phyloP scores from a whole-genome alignment of 2,113 vertebrate species.

The Odocoileus virginianus region DNA sequence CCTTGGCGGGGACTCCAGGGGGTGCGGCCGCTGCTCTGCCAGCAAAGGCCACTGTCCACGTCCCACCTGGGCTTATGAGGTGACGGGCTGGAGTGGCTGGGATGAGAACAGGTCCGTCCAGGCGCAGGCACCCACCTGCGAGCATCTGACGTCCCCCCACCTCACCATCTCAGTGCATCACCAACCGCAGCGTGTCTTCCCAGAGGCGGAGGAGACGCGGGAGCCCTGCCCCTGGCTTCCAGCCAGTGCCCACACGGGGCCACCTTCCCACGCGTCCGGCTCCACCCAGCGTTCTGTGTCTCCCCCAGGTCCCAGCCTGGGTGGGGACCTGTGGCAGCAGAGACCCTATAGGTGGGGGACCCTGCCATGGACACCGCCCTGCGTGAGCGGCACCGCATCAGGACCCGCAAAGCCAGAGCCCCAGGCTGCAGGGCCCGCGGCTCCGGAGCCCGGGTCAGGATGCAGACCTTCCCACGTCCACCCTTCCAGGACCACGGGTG shows the following conservation, averaged over 20 bases:
- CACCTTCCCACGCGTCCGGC: neutral
- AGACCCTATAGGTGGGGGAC: neutral
- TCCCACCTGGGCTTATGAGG: too few species aligned
- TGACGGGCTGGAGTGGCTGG: accelerated
- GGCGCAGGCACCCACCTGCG: accelerated
- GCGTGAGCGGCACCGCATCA: accelerated
- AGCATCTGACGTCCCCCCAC: accelerated
- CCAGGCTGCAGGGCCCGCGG: accelerated
- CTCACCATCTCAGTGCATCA: accelerated
- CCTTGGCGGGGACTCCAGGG: accelerated
- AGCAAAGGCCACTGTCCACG: neutral
- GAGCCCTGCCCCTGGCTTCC: neutral
- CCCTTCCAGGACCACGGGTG: neutral
- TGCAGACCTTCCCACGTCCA: accelerated
- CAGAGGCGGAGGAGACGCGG: neutral
- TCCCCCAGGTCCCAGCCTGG: too few species aligned
- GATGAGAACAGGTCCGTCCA: neutral
- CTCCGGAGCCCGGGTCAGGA: neutral
- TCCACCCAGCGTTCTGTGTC: neutral
- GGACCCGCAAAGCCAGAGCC: neutral
- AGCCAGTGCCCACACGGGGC: neutral
- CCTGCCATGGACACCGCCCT: neutral
- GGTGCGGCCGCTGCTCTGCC: accelerated
- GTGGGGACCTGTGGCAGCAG: neutral
- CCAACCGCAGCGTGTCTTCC: neutral